Conservation (phyloP, 2,888 invertebrate genomes). For the Reticulitermes lucifugus region DNA sequence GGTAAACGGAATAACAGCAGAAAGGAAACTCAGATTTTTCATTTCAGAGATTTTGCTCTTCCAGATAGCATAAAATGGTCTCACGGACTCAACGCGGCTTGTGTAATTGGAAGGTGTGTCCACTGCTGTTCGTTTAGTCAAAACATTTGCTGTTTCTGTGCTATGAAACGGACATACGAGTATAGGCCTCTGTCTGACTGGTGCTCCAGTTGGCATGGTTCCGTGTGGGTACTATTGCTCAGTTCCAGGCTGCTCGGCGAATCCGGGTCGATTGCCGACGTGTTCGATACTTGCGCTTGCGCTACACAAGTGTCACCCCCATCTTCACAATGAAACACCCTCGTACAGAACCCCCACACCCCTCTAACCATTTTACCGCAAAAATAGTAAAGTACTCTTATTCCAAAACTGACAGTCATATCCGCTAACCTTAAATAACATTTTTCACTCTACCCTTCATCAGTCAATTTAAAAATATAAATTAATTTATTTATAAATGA, state of each 20-base stretch:
- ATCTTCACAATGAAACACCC: background rate
- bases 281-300: slow-evolving; percentile 14
- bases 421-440: background rate
- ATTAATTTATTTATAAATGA: background rate
- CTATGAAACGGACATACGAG: too few relatives aligned
- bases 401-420: background rate
- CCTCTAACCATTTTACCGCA: background rate
- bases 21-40: too few relatives aligned
- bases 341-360: background rate
- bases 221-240: background rate
- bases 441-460: background rate
- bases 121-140: too few relatives aligned
- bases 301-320: background rate
- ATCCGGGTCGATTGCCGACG: slow-evolving; percentile 30
- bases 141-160: too few relatives aligned
- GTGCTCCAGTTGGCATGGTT: slow-evolving; percentile 28
- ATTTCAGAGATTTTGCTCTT: too few relatives aligned
- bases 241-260: slow-evolving; percentile 7
- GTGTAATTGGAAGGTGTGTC: too few relatives aligned
- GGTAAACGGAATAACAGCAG: too few relatives aligned
- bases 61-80: too few relatives aligned
- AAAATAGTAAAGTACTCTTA: background rate
- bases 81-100: too few relatives aligned
- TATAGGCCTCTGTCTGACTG: too few relatives aligned
- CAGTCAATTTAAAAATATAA: background rate